Evolutionary conservation across 53 echinoderm and acorn worm genomes (phyloP).

Genomic region (Holothuria scabra): DNA sequence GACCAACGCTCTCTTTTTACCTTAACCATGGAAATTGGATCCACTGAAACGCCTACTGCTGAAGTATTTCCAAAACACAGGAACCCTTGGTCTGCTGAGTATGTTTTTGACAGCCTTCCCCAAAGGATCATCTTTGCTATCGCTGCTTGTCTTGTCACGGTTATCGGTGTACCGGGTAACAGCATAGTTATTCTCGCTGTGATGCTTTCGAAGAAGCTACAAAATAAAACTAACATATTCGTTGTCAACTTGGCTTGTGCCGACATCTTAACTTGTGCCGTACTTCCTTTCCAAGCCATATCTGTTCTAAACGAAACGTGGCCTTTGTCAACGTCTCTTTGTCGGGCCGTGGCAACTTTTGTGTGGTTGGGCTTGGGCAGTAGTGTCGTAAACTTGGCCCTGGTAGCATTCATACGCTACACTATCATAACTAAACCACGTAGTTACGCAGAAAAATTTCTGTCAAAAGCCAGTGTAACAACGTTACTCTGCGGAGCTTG

Average conservation of each 20-base stretch:
- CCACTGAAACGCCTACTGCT: too few species aligned
- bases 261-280: conserved; percentile 66
- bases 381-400: conserved; percentile 56
- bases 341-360: conserved; percentile 13
- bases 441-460: conserved; percentile 3
- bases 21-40: too few species aligned
- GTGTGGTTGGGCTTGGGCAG: conserved; percentile 43
- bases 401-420: conserved; percentile 26
- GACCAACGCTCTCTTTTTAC: too few species aligned
- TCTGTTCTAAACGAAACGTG: conserved; percentile 59
- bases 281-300: conserved; percentile 63
- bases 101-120: conserved; percentile 56
- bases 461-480: conserved; percentile 30
- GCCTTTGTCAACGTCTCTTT: conserved; percentile 52
- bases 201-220: conserved; percentile 51
- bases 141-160: conserved; percentile 35
- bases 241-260: conserved; percentile 85
- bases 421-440: conserved; percentile 39
- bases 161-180: conserved; percentile 64
- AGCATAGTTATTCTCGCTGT: conserved; percentile 71
- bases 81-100: too few species aligned
- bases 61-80: too few species aligned
- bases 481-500: conserved; percentile 43
- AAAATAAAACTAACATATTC: conserved; percentile 84
- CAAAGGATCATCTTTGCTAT: conserved; percentile 62